phyloP scores from a whole-genome alignment of 1,140 invertebrate genomes.

The Ectropis grisescens region DNA sequence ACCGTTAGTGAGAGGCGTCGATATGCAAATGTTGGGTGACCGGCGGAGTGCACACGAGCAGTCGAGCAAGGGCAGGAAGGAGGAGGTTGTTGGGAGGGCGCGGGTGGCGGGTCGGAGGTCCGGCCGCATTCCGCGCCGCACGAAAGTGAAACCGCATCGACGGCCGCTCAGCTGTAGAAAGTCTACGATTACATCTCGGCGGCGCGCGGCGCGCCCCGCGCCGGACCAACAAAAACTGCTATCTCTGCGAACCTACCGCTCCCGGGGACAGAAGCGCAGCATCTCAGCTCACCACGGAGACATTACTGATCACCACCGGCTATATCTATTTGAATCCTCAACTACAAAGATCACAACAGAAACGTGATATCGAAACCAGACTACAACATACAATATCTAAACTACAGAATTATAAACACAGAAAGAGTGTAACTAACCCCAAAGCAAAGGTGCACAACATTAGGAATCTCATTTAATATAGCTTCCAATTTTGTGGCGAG shows the following conservation, averaged over 20 bases:
- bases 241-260: conserved; percentile 26
- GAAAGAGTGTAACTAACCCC: too few relatives aligned
- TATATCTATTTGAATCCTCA: conserved; percentile 27
- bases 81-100: too few relatives aligned
- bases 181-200: conserved; percentile 59
- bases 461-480: too few relatives aligned
- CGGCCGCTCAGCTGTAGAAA: conserved; percentile 56
- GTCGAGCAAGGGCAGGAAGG: too few relatives aligned
- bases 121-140: conserved; percentile 54
- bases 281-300: conserved; percentile 33
- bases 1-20: conserved; percentile 13
- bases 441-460: too few relatives aligned
- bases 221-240: conserved; percentile 49
- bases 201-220: conserved; percentile 27
- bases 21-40: conserved; percentile 25
- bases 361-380: too few relatives aligned
- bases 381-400: too few relatives aligned
- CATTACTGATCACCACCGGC: conserved; percentile 31
- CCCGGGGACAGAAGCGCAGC: conserved; percentile 40
- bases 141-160: conserved; percentile 60
- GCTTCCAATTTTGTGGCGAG: too few relatives aligned
- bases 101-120: conserved; percentile 53
- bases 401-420: too few relatives aligned
- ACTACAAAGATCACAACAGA: too few relatives aligned
- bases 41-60: conserved; percentile 5